Evolutionary conservation across 2,797 vertebrate genomes (phyloP), one percentile per base, ranked within the genome.

Genomic region (Esox masquinongy): DNA sequence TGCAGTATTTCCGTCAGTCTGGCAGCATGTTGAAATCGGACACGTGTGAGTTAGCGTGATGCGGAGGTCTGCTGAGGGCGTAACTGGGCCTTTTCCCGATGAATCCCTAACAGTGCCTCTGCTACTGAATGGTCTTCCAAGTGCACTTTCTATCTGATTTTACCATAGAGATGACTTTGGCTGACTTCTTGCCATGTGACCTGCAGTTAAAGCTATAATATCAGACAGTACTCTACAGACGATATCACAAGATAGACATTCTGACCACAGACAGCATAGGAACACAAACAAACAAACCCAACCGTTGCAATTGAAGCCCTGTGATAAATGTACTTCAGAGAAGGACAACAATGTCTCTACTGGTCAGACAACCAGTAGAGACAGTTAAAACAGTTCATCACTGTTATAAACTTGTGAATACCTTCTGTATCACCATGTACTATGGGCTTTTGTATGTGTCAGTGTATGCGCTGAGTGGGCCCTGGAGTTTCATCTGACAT

Each of bases 1-100:
- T 97, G 0, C 98, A 99, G 89, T 99, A 99, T 91, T 99, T 99
- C 92, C 97, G 97, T 81, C 97, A 97, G 91, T 96, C 96, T 24
- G 95, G 96, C 89, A 97, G 95, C 87, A 94, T 98, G 82, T 95
- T 99, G 90, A 98, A 99, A 93, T 93, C 96, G 50, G 96, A 98
- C 90, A 98, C 97, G 77, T 96, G 97, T 99, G 94, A 99, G 97
- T 99, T 95, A 90, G 85, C 69, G 77, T 76, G 68, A 71, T 17
- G 14, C 68, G 78, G 72, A 39, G 70, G 67, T 56, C 47, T 15
- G 34, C 47, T 73, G 70, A 61, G 24, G 68, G 68, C 1, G 19
- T 88, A 88, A 90, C 85, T 81, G 5, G 70, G 67, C 79, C 31
- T 77, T 86, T 90, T 90, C 88, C 87, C 74, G 85, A 92, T 91